These are phyloP conservation scores for Oreotrochilus melanogaster DNA, from an alignment of 2,113 vertebrate genomes.

Conservation along the genomic window DNA sequence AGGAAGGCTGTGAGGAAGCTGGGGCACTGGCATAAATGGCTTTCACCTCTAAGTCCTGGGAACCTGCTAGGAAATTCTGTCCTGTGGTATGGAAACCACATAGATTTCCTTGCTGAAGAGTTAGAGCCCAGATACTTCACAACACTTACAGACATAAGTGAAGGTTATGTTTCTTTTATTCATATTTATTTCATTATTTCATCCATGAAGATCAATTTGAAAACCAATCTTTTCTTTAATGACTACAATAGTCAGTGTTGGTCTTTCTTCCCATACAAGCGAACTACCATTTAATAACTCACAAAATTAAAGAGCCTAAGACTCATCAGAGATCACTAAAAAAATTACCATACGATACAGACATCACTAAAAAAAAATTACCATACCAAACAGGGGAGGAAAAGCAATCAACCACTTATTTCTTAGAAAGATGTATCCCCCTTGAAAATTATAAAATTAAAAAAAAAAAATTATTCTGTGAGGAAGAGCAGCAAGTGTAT, in stretches of 20 bases:
- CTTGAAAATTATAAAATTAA: conserved; percentile 14
- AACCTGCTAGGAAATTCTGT: not conserved
- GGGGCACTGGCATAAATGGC: not conserved
- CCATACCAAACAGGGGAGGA: not conserved
- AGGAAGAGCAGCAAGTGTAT: not conserved
- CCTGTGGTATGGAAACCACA: not conserved
- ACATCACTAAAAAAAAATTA: not conserved
- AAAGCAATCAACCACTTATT: conserved; percentile 16
- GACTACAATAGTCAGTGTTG: conserved; percentile 3
- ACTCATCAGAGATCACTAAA: not conserved
- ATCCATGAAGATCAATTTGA: not conserved
- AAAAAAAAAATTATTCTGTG: not conserved
- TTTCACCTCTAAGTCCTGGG: not conserved
- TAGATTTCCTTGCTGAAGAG: not conserved
- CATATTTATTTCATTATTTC: conserved; percentile 4
- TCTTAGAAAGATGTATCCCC: conserved; percentile 33
- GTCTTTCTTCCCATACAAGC: not conserved
- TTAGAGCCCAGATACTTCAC: not conserved
- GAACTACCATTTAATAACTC: conserved; percentile 35
- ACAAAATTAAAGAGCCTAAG: conserved; percentile 36
- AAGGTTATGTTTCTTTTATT: conserved; percentile 62
- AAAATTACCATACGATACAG: not conserved
- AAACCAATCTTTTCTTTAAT: conserved; percentile 53
- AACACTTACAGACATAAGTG: not conserved
- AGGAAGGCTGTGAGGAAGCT: not conserved